Evolutionary conservation across 2,113 vertebrate genomes (phyloP), one percentile per base, ranked within the genome.

Genomic region (Phaetusa simplex): DNA sequence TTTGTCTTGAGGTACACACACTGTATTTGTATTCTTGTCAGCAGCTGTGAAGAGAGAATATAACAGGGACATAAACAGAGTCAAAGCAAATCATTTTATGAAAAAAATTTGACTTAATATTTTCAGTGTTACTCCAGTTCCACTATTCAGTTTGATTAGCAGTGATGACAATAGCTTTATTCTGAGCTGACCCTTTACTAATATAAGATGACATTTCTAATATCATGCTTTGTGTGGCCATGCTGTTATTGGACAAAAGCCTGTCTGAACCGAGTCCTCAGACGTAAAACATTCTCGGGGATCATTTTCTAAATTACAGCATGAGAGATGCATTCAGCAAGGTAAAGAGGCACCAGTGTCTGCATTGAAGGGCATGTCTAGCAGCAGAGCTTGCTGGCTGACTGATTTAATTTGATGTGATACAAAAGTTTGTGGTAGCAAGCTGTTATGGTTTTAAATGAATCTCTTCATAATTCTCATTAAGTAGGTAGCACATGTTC

Each of bases 291-390:
- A 69, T 72, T 89, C 32, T 13, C 77, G 72, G 40, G 56, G 45
- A 91, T 76, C 16, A 91, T 93, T 92, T 93, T 95, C 64, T 82
- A 82, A 97, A 97, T 91, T 93, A 74, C 49, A 55, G 58, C 58
- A 76, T 65, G 34, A 88, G 64, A 82, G 61, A 87, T n/a, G 26
- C 14, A 65, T 89, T 78, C 82, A 89, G 47, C 42, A 88, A 91
- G 34, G 59, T 79, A 88, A 38, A 88, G 59, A 79, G 61, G 43
- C 56, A 74, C 3, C 0, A 49, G 36, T 38, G 59, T 59, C 64
- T 90, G 58, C 18, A n/a, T 4, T 82, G 93, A 94, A 82, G 58
- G 50, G 50, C 52, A 65, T 27, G 34, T 69, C 76, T 81, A 73
- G 42, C 19, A 72, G 58, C 50, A 90, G 70, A 77, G 29, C 21